Percentiles rank a stretch among this genome's conserved stretches.
Conservation (phyloP, 1,140 invertebrate species). For the Mactra quadrangularis region DNA sequence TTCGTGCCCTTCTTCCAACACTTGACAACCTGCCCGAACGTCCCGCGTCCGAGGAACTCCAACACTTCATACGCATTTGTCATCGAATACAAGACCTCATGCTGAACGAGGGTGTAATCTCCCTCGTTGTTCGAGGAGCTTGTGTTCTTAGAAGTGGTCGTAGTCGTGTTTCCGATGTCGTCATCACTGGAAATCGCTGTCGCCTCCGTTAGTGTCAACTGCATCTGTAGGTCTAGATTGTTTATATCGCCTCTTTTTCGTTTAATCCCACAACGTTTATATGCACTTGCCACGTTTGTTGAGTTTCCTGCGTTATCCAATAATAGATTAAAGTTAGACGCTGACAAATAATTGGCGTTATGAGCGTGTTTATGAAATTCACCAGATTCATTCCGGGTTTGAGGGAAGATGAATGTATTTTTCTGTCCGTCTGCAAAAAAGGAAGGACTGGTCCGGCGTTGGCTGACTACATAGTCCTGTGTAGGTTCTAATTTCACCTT, state of each 20-base stretch:
- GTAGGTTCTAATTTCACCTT: conserved; percentile 79
- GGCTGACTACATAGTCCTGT: conserved; percentile 77
- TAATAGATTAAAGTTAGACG: conserved; percentile 53
- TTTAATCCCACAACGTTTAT: conserved; percentile 79
- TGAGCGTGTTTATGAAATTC: conserved; percentile 62
- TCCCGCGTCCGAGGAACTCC: conserved; percentile 99
- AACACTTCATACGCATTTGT: conserved; percentile 97
- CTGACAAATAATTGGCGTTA: conserved; percentile 57
- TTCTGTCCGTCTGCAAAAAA: conserved; percentile 60
- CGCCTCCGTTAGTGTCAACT: conserved; percentile 77
- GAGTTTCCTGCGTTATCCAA: conserved; percentile 55
- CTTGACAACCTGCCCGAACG: conserved; percentile 99
- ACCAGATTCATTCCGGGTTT: conserved; percentile 73
- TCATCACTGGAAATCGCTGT: conserved; percentile 82
- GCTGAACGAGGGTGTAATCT: conserved; percentile 98
- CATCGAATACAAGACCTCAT: conserved; percentile 98
- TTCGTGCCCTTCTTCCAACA: conserved; percentile 99
- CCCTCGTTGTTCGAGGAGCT: conserved; percentile 89
- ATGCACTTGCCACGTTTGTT: conserved; percentile 53
- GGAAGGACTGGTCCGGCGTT: conserved; percentile 36
- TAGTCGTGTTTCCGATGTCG: conserved; percentile 85
- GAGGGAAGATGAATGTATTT: conserved; percentile 66
- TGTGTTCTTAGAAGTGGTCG: conserved; percentile 87
- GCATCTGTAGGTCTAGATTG: conserved; percentile 76
- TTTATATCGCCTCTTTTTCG: conserved; percentile 78